Base-by-base conservation (phyloP, 1,140 invertebrate genomes). In the Listronotus bonariensis region DNA sequence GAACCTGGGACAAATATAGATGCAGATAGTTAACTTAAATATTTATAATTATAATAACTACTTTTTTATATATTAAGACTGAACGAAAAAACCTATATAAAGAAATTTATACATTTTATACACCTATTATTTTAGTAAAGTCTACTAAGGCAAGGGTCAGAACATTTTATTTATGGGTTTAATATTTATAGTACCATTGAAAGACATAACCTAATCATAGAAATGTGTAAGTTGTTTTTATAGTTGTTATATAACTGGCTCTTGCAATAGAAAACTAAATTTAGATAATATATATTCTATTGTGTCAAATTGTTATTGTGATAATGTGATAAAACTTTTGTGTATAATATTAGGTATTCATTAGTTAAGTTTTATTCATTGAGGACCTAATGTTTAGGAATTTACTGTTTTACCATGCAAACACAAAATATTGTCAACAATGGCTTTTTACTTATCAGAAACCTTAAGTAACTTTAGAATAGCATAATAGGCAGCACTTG, bases 271-370 rank as follows among this genome's bases (percentile, higher is more conserved):
- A 26, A 26, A 26, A 26, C 20, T 26, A 26, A 26, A 26, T 26
- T 26, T 26, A 52, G 11, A 52, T 31, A 46, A 46, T 51, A 41
- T 62, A 55, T 67, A 63, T 68, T 68, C 66, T 64, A 40, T 62
- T 63, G 66, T 68, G 66, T 68, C 66, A 68, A 68, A 68, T 59
- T 26, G 20, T 43, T 45, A 14, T 57, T 57, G 38, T 57, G 36
- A 41, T 57, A 41, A 57, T 68, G 58, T 62, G 58, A 63, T 63
- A 68, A 53, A 62, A 59, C 48, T 63, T 63, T 15, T 15, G 17
- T 40, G 15, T 43, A 57, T 17, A 34, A 36, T 10, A 26, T 11
- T 48, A 15, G 15, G 46, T 7, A 18, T 14, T 15, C 46, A 48
- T 26, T 18, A 48, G n/a, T 42, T 14, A 42, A 14, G 20, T 26